These are phyloP conservation scores for Pinna nobilis DNA, from an alignment of 1,140 invertebrate genomes.

Conservation along the genomic window DNA sequence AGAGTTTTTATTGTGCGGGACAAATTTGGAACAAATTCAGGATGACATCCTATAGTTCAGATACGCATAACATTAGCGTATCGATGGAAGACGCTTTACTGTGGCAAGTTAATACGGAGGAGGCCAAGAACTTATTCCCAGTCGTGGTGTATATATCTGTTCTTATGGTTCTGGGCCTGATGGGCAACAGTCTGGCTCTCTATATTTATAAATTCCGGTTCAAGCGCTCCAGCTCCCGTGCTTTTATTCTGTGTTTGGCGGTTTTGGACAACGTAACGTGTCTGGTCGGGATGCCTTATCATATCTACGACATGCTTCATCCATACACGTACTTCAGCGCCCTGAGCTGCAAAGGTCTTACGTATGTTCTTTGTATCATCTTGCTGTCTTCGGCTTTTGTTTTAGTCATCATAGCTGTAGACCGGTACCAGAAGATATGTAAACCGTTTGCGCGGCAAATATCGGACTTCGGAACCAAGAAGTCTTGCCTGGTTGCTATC, in stretches of 20 bases:
- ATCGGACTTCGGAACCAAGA: slow-evolving; percentile 36
- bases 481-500: slow-evolving; percentile 15
- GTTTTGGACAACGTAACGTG: slow-evolving; percentile 61
- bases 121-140: slow-evolving; percentile 46
- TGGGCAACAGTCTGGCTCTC: slow-evolving; percentile 59
- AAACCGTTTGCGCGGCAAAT: slow-evolving; percentile 52
- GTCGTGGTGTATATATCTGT: slow-evolving; percentile 53
- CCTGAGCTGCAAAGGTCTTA: slow-evolving; percentile 51
- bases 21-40: too few species aligned
- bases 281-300: slow-evolving; percentile 60
- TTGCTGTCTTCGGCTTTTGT: slow-evolving; percentile 56
- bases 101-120: slow-evolving; percentile 38
- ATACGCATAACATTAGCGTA: too few species aligned
- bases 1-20: too few species aligned
- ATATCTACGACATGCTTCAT: slow-evolving; percentile 57
- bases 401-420: slow-evolving; percentile 58
- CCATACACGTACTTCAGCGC: slow-evolving; percentile 58
- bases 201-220: slow-evolving; percentile 62
- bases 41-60: too few species aligned
- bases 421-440: slow-evolving; percentile 63
- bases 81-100: too few species aligned
- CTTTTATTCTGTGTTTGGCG: slow-evolving; percentile 63
- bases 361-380: slow-evolving; percentile 47
- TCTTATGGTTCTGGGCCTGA: slow-evolving; percentile 54
- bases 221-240: slow-evolving; percentile 57